A percentile compares a stretch with the other conserved stretches of the same genome.
Evolutionary conservation across 1,140 invertebrate genomes (phyloP).

Genomic region (Thrips palmi): DNA sequence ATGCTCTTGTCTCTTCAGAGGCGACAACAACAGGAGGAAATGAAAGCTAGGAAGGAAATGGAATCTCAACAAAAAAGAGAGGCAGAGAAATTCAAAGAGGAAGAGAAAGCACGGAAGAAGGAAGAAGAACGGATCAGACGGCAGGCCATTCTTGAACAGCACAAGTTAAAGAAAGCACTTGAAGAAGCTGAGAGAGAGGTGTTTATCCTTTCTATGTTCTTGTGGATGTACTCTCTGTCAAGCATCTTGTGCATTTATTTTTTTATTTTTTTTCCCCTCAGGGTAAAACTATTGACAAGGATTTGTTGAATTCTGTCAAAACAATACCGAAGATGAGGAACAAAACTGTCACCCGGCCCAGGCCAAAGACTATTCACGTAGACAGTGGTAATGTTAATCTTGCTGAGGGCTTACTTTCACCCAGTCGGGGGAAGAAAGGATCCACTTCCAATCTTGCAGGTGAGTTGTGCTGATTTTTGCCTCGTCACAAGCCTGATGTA

Average conservation of each 20-base stretch:
- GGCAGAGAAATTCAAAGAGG: constrained; percentile 63
- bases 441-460: constrained; percentile 61
- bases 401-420: constrained; percentile 51
- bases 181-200: constrained; percentile 83
- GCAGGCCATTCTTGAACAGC: constrained; percentile 78
- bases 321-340: constrained; percentile 9
- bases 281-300: constrained; percentile 61
- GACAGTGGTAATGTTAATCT: constrained; percentile 58
- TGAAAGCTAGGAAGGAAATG: constrained; percentile 62
- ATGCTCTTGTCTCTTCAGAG: constrained; percentile 70
- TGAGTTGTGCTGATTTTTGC: constrained; percentile 26
- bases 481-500: too few relatives aligned
- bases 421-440: constrained; percentile 56
- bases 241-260: background rate
- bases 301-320: constrained; percentile 42
- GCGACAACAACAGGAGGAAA: constrained; percentile 74
- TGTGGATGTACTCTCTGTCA: background rate
- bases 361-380: constrained; percentile 75
- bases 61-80: constrained; percentile 61
- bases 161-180: constrained; percentile 85
- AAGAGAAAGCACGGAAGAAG: constrained; percentile 69
- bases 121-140: constrained; percentile 75
- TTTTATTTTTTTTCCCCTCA: constrained; percentile 19
- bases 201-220: constrained; percentile 13
- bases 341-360: constrained; percentile 28